These are phyloP conservation scores for Carcinoscorpius rotundicauda DNA, from an alignment of 1,140 invertebrate species.

Conservation along the genomic window DNA sequence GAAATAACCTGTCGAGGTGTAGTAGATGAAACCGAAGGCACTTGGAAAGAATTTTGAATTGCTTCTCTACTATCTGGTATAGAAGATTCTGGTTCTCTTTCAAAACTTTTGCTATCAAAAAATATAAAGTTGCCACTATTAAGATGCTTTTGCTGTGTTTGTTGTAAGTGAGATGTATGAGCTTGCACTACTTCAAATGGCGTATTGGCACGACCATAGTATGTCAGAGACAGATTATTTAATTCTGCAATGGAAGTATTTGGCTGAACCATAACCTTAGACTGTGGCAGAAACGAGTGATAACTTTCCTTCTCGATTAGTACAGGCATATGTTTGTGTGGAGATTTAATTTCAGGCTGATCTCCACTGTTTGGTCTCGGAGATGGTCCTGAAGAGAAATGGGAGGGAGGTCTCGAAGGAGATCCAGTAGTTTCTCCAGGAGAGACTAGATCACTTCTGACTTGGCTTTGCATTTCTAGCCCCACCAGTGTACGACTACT, in stretches of 20 bases:
- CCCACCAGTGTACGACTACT: neutral
- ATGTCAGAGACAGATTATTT: neutral
- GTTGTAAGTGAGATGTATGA: neutral
- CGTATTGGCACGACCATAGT: neutral
- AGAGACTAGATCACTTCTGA: neutral
- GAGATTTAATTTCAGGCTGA: neutral
- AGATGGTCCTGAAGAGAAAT: slow-evolving; percentile 14
- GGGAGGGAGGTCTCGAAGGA: slow-evolving; percentile 17
- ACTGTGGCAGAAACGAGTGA: slow-evolving; percentile 1
- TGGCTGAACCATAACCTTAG: neutral
- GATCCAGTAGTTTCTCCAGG: slow-evolving; percentile 7
- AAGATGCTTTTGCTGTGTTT: neutral
- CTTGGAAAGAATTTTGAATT: slow-evolving; percentile 24
- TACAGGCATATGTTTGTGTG: neutral
- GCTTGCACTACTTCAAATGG: neutral
- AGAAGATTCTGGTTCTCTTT: slow-evolving; percentile 13
- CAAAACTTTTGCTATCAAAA: slow-evolving; percentile 14
- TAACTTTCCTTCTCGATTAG: neutral
- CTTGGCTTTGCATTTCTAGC: neutral
- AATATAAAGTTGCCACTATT: neutral
- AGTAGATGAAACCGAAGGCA: slow-evolving; percentile 25
- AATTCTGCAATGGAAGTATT: no score
- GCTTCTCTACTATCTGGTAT: slow-evolving; percentile 13
- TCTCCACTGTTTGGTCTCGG: slow-evolving; percentile 1
- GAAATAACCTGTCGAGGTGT: slow-evolving; percentile 16